Conservation (phyloP, 2,888 invertebrate genomes). For the Lasioglossum leucozonium region DNA sequence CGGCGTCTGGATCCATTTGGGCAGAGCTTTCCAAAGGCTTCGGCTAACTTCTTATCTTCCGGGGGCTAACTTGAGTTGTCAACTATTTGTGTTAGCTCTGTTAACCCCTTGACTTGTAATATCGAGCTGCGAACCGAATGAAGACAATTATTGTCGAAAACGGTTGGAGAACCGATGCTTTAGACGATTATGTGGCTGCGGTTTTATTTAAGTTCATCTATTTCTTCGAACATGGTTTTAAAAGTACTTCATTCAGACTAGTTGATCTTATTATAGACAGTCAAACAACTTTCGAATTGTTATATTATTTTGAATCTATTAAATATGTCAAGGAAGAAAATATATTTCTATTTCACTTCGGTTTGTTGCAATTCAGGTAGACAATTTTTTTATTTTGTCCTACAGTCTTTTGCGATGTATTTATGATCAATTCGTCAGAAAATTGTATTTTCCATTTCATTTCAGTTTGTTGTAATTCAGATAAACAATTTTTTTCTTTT, state of each 20-base stretch:
- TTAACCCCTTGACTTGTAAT: neutral
- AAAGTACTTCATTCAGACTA: neutral
- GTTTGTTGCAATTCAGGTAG: too few species aligned
- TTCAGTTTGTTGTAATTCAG: too few species aligned
- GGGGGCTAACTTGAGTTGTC: neutral
- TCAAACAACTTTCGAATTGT: neutral
- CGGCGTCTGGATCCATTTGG: neutral
- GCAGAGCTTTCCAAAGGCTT: neutral
- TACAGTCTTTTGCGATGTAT: too few species aligned
- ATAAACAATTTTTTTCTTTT: too few species aligned
- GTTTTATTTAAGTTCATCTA: too few species aligned
- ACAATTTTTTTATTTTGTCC: too few species aligned
- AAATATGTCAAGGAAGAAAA: too few species aligned
- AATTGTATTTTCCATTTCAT: neutral
- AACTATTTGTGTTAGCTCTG: neutral
- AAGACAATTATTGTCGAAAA: neutral
- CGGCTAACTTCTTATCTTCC: conserved; percentile 5
- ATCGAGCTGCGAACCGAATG: neutral
- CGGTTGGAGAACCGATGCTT: neutral
- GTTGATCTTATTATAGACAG: neutral
- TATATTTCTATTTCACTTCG: too few species aligned
- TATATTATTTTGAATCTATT: too few species aligned
- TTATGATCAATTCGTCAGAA: too few species aligned
- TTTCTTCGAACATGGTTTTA: too few species aligned
- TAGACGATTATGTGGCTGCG: too few species aligned